phyloP scores from a whole-genome alignment of 2,797 vertebrate genomes.

The Chaenodraco wilsoni region DNA sequence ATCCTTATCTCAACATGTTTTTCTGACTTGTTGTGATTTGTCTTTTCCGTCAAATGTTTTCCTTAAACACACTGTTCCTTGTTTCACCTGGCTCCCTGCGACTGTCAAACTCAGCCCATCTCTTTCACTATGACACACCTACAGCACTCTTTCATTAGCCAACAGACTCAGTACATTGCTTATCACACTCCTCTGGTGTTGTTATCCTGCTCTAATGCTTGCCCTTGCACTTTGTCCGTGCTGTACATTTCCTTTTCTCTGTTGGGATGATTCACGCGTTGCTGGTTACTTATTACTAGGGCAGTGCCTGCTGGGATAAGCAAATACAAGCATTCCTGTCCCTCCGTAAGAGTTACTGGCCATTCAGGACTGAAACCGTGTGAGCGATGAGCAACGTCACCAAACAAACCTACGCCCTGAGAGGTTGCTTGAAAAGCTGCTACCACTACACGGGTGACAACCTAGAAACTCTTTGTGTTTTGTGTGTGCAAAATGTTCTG shows the following conservation, averaged over 20 bases:
- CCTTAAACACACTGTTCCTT: not conserved
- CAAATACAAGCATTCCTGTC: slow-evolving; percentile 57
- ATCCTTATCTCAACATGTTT: not conserved
- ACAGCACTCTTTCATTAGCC: slow-evolving; percentile 2
- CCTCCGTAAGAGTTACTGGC: slow-evolving; percentile 15
- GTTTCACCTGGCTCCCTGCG: not conserved
- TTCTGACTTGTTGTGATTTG: slow-evolving; percentile 13
- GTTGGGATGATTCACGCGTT: slow-evolving; percentile 56
- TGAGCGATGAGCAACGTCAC: slow-evolving; percentile 32
- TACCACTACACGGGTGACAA: slow-evolving; percentile 4
- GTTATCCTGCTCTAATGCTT: slow-evolving; percentile 34
- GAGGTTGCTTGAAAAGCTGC: slow-evolving; percentile 5
- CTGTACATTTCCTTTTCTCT: slow-evolving; percentile 43
- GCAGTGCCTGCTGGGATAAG: slow-evolving; percentile 46
- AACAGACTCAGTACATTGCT: slow-evolving; percentile 6
- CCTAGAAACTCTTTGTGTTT: slow-evolving; percentile 16
- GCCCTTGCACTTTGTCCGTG: slow-evolving; percentile 27
- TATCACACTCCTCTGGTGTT: slow-evolving; percentile 7
- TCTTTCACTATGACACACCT: not conserved
- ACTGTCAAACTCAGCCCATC: slow-evolving; percentile 9
- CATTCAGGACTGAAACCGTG: slow-evolving; percentile 40
- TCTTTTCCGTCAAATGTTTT: slow-evolving; percentile 4
- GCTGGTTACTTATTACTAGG: slow-evolving; percentile 64
- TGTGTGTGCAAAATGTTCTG: not conserved
- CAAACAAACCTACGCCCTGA: slow-evolving; percentile 49